These are phyloP conservation scores for Trematomus bernacchii DNA, from an alignment of 2,797 vertebrate genomes.

Conservation along the genomic window DNA sequence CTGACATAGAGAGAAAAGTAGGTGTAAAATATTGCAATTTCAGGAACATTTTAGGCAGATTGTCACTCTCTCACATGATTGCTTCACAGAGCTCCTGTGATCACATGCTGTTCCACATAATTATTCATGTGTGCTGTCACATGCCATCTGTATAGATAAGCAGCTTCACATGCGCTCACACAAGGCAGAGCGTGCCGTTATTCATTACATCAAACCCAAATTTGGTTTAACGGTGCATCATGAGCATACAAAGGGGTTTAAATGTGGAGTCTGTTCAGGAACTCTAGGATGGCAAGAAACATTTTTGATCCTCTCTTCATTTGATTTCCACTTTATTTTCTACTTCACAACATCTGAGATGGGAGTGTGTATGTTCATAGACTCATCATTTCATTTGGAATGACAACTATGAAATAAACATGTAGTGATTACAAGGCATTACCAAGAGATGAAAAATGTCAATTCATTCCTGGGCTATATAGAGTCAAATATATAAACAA, in stretches of 20 bases:
- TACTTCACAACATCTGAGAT: background rate
- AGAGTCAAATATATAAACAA: background rate
- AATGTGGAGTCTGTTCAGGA: background rate
- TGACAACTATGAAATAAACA: background rate
- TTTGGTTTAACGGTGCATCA: constrained; percentile 31
- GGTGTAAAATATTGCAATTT: background rate
- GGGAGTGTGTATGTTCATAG: background rate
- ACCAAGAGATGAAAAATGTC: background rate
- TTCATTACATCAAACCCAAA: constrained; percentile 71
- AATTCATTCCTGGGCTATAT: background rate
- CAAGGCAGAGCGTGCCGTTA: constrained; percentile 66
- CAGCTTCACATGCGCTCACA: constrained; percentile 73
- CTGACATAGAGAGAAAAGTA: constrained; percentile 2
- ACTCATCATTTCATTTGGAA: background rate
- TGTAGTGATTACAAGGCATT: background rate
- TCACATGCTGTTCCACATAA: constrained; percentile 61
- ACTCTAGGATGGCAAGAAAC: background rate
- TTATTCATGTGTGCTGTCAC: constrained; percentile 70
- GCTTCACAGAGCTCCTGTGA: constrained; percentile 29
- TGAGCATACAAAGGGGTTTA: constrained; percentile 9
- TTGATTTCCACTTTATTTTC: background rate
- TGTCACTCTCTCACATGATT: constrained; percentile 3
- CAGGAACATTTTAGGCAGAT: background rate
- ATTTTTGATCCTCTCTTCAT: background rate
- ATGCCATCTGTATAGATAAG: constrained; percentile 73